phyloP scores from a whole-genome alignment of 2,797 vertebrate species.

The Coregonus suidteri region DNA sequence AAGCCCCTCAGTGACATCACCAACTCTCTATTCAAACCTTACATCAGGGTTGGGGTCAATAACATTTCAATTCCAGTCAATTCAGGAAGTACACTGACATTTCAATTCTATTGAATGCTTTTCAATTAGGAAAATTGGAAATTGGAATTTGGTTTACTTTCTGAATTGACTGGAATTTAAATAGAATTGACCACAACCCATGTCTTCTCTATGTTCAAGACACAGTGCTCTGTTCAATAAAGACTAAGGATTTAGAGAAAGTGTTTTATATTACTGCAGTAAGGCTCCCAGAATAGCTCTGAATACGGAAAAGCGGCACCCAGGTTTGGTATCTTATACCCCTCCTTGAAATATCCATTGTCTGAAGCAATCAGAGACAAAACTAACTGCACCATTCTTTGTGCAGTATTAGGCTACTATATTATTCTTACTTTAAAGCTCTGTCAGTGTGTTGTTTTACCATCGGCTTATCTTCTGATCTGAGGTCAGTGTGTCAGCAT shows the following conservation, averaged over 20 bases:
- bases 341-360: background rate
- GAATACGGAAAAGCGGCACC: no score
- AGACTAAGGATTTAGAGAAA: background rate
- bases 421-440: background rate
- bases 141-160: no score
- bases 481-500: slow-evolving; percentile 11
- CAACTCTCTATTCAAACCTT: background rate
- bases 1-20: slow-evolving; percentile 45
- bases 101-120: no score
- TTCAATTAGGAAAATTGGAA: no score
- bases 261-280: no score
- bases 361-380: background rate
- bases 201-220: slow-evolving; percentile 8
- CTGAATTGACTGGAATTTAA: no score
- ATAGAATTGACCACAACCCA: background rate
- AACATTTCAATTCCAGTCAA: no score
- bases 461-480: background rate
- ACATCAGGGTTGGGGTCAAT: no score
- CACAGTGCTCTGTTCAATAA: slow-evolving; percentile 13
- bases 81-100: no score
- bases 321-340: background rate
- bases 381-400: background rate
- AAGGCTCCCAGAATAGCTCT: no score
- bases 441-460: background rate
- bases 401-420: background rate